Conservation (phyloP, 1,140 invertebrate species). For the Brachionus calyciflorus region DNA sequence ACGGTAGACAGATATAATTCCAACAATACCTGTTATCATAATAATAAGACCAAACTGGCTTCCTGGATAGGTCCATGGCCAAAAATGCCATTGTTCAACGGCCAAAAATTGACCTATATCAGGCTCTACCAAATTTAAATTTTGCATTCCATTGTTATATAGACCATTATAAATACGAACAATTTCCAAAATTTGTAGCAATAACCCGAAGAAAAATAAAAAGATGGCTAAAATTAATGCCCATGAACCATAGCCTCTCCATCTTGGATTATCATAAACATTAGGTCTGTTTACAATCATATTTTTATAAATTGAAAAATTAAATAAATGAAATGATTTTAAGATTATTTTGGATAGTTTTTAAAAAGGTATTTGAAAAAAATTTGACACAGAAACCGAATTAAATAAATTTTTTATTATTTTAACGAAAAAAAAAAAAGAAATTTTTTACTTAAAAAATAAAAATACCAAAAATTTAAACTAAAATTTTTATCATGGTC, state of each 20-base stretch:
- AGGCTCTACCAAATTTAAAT: neutral
- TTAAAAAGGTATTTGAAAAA: neutral
- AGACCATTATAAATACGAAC: conserved; percentile 7
- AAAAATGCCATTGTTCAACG: conserved; percentile 5
- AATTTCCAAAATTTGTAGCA: conserved; percentile 22
- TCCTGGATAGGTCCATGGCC: conserved; percentile 27
- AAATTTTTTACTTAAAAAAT: no score
- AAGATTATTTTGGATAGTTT: neutral
- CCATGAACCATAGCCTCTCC: neutral
- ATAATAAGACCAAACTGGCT: conserved; percentile 8
- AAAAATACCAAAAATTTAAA: no score
- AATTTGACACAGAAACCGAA: no score
- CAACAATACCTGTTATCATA: conserved; percentile 1
- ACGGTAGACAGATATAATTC: neutral
- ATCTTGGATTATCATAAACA: neutral
- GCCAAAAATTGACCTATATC: neutral
- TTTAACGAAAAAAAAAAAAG: no score
- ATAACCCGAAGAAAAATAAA: neutral
- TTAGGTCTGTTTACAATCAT: conserved; percentile 11
- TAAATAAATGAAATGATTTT: no score
- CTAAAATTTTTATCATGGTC: no score
- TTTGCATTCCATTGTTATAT: conserved; percentile 3
- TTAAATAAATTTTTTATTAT: no score
- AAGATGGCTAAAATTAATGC: neutral
- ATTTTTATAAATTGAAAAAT: neutral